Percentiles rank a stretch among this genome's conserved stretches.
Conservation (phyloP, 2,797 vertebrate species). For the Octomys mimax region DNA sequence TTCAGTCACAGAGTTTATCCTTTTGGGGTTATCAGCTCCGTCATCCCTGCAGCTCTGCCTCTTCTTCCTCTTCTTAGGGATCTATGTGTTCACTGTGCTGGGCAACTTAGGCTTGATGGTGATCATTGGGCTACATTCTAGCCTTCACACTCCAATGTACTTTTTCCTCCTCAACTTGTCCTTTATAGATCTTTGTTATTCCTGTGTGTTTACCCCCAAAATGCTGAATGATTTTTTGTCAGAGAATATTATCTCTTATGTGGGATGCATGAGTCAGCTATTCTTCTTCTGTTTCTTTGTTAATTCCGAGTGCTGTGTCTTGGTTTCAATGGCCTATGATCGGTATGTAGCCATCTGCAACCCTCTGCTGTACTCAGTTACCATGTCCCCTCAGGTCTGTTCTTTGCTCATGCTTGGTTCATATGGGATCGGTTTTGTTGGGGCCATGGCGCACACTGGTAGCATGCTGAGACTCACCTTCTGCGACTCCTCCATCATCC, state of each 20-base stretch:
- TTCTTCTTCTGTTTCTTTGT: constrained; percentile 81
- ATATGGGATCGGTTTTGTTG: constrained; percentile 61
- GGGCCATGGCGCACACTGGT: constrained; percentile 65
- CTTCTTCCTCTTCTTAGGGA: constrained; percentile 73
- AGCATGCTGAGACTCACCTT: constrained; percentile 75
- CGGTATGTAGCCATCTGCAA: constrained; percentile 79
- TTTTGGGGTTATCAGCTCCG: constrained; percentile 60
- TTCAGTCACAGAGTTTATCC: constrained; percentile 58
- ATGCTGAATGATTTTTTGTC: constrained; percentile 63
- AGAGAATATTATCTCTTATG: constrained; percentile 77
- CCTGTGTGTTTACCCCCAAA: constrained; percentile 72
- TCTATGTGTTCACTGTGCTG: constrained; percentile 71
- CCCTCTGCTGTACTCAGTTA: constrained; percentile 71
- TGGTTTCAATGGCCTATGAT: constrained; percentile 80
- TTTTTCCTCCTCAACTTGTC: constrained; percentile 77
- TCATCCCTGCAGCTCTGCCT: background rate
- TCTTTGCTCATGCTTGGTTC: constrained; percentile 59
- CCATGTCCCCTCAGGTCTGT: constrained; percentile 71
- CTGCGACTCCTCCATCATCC: constrained; percentile 57
- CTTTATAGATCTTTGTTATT: constrained; percentile 72
- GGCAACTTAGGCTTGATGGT: constrained; percentile 78
- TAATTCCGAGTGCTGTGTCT: constrained; percentile 78
- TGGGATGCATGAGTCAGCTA: constrained; percentile 73
- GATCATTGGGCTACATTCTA: constrained; percentile 71
- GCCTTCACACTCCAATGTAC: constrained; percentile 73